Evolutionary conservation across 1,140 invertebrate species (phyloP).

Genomic region (Drosophila truncata): DNA sequence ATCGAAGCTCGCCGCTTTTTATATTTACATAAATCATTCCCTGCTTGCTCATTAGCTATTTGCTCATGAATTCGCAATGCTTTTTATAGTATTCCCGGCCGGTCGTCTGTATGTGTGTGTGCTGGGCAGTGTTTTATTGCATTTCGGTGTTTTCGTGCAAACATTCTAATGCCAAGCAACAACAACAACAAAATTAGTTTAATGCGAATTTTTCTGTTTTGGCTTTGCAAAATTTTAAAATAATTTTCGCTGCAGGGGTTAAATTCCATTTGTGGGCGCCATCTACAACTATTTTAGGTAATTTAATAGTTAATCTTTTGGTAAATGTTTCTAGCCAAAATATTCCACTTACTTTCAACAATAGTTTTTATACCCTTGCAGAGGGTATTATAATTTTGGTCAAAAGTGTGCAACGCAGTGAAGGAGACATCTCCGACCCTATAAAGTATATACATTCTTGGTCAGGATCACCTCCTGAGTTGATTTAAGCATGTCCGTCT

Average conservation of each 20-base stretch:
- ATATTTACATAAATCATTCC: conserved; percentile 44
- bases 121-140: conserved; percentile 60
- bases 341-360: too few species aligned
- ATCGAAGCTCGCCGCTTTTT: conserved; percentile 29
- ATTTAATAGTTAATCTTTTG: not conserved
- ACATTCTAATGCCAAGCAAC: conserved; percentile 30
- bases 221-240: not conserved
- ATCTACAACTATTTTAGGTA: conserved; percentile 10
- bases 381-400: too few species aligned
- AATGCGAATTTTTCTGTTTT: conserved; percentile 1
- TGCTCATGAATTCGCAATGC: conserved; percentile 37
- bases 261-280: conserved; percentile 11
- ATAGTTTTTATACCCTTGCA: too few species aligned
- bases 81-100: conserved; percentile 22
- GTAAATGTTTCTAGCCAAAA: too few species aligned
- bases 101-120: conserved; percentile 12
- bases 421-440: too few species aligned
- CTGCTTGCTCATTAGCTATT: conserved; percentile 16
- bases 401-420: too few species aligned
- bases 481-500: too few species aligned
- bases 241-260: not conserved
- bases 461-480: too few species aligned
- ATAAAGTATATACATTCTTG: too few species aligned
- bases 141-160: conserved; percentile 31
- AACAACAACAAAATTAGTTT: conserved; percentile 7